Conservation (phyloP, 1,140 invertebrate genomes). For the Lasioglossum baleicum region DNA sequence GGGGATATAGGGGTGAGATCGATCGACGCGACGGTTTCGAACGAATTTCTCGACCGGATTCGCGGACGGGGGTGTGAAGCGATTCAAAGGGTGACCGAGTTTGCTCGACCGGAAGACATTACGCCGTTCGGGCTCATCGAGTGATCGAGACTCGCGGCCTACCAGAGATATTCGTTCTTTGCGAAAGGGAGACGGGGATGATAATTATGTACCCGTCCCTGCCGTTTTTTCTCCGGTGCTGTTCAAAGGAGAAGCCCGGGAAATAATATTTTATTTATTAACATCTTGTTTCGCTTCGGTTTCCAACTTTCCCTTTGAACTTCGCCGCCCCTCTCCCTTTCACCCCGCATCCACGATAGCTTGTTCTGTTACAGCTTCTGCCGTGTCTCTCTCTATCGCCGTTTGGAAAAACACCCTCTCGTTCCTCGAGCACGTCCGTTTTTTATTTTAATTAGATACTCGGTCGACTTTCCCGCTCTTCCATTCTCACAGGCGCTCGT, state of each 20-base stretch:
- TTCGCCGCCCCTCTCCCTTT: too few relatives aligned
- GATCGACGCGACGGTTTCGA: neutral
- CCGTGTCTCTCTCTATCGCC: too few relatives aligned
- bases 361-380: neutral
- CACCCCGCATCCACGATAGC: neutral
- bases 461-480: neutral
- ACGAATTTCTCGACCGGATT: neutral
- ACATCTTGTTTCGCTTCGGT: constrained; percentile 1
- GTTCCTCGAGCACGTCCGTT: neutral
- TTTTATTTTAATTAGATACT: constrained; percentile 38
- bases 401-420: neutral
- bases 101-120: neutral
- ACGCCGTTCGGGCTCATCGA: constrained; percentile 2
- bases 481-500: too few relatives aligned
- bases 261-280: constrained; percentile 36
- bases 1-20: neutral
- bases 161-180: neutral
- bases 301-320: constrained; percentile 1
- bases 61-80: neutral
- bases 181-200: neutral
- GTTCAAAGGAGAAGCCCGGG: neutral
- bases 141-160: neutral
- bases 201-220: constrained; percentile 2
- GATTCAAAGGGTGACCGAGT: neutral
- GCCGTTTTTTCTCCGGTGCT: neutral